These are phyloP conservation scores for Rhinoderma darwinii DNA, from an alignment of 2,113 vertebrate species.

Conservation along the genomic window DNA sequence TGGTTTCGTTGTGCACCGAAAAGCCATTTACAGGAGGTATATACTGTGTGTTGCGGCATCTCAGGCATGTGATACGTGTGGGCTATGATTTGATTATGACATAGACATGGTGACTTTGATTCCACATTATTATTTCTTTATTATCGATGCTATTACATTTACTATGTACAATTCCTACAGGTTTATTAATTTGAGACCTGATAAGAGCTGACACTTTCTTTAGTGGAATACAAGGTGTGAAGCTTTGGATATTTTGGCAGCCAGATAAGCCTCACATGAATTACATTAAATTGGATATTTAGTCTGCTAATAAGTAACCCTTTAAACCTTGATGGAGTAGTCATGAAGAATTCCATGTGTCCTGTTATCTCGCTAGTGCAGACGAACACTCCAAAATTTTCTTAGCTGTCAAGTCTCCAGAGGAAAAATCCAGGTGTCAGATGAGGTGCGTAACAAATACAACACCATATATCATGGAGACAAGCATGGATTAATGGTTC, in stretches of 20 bases:
- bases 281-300: constrained; percentile 17
- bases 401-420: not conserved
- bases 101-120: not conserved
- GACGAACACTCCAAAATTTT: not conserved
- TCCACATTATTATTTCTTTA: constrained; percentile 20
- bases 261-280: constrained; percentile 4
- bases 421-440: not conserved
- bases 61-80: not conserved
- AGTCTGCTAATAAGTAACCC: not conserved
- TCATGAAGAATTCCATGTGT: not conserved
- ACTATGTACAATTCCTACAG: not conserved
- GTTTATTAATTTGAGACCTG: not conserved
- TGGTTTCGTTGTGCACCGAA: not conserved
- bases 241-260: not conserved
- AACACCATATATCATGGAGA: not conserved
- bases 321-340: not conserved
- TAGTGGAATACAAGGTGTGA: not conserved
- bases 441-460: not conserved
- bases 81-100: not conserved
- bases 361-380: not conserved
- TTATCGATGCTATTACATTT: not conserved
- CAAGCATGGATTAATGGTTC: not conserved
- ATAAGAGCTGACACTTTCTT: not conserved
- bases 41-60: not conserved
- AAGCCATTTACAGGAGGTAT: constrained; percentile 3